phyloP scores from a whole-genome alignment of 1,140 invertebrate genomes.

The Campoletis sonorensis region DNA sequence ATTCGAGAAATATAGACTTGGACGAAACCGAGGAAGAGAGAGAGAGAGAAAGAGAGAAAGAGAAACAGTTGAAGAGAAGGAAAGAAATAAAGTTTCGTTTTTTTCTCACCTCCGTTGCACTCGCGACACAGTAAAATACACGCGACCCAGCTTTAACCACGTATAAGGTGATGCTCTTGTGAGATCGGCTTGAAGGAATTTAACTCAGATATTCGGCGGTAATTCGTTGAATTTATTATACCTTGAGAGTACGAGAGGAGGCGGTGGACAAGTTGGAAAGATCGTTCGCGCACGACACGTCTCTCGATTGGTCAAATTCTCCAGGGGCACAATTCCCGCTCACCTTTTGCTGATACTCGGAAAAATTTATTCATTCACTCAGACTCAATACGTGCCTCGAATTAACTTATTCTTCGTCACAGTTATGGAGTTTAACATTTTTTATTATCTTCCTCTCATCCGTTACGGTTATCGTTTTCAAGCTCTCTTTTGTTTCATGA shows the following conservation, averaged over 20 bases:
- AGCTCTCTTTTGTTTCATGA: too few species aligned
- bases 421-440: background rate
- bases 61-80: constrained; percentile 33
- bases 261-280: background rate
- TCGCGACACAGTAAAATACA: constrained; percentile 41
- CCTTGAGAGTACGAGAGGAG: background rate
- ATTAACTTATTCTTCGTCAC: background rate
- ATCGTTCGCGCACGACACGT: background rate
- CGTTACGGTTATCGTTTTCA: background rate
- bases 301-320: constrained; percentile 8
- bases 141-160: background rate
- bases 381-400: background rate
- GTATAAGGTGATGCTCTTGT: constrained; percentile 37
- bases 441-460: background rate
- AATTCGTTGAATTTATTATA: constrained; percentile 46
- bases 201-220: constrained; percentile 43
- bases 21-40: background rate
- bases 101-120: background rate
- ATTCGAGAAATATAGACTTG: constrained; percentile 21
- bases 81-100: constrained; percentile 48
- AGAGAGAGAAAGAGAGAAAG: background rate
- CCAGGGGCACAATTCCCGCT: constrained; percentile 3
- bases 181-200: constrained; percentile 42
- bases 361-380: background rate
- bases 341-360: background rate